Base-by-base conservation (phyloP, 2,113 vertebrate species). In the Lipophrys pholis region DNA sequence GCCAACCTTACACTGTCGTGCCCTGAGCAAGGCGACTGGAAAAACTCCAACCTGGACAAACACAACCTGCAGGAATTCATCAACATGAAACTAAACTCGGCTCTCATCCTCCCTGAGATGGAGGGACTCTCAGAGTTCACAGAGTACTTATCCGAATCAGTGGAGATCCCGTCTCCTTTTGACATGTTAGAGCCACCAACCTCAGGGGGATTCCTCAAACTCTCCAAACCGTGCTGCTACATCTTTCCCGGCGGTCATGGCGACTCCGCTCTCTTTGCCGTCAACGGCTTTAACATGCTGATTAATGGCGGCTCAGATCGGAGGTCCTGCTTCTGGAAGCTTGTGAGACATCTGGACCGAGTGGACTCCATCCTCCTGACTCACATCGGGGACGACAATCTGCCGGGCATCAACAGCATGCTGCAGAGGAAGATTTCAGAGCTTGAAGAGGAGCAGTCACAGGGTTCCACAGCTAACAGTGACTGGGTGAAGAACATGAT, bases 401-500 rank as follows among this genome's bases (percentile, higher is more conserved):
- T 99, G 59, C 97, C 97, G 10, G 97, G 97, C 46, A 96, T 99
- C 81, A 99, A 99, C 14, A 98, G 97, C 87, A 95, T 99, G 97
- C 89, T 99, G 63, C 96, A 95, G 87, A 91, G 97, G 53, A 99
- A 99, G 72, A 95, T 97, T 6, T 94, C 96, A 3, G 97, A 99
- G 69, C 61, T 96, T 0, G 97, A 99, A 81, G 97, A 99, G 73
- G 97, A 98, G 15, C 97, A 97, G 69, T 98, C 97, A 0, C 97
- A 98, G 91, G 97, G 96, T 5, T 98, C 97, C 3, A 96, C 96
- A 30, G 93, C 95, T 35, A 97, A 97, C 80, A 96, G 97, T 15
- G 97, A 99, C 90, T 98, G 96, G 96, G 95, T 96, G 93, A 99
- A 99, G 91, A 99, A 98, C 87, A 95, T 97, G 84, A 99, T 99